phyloP scores from a whole-genome alignment of 2,797 vertebrate genomes.

The Phyllotis vaccarum region DNA sequence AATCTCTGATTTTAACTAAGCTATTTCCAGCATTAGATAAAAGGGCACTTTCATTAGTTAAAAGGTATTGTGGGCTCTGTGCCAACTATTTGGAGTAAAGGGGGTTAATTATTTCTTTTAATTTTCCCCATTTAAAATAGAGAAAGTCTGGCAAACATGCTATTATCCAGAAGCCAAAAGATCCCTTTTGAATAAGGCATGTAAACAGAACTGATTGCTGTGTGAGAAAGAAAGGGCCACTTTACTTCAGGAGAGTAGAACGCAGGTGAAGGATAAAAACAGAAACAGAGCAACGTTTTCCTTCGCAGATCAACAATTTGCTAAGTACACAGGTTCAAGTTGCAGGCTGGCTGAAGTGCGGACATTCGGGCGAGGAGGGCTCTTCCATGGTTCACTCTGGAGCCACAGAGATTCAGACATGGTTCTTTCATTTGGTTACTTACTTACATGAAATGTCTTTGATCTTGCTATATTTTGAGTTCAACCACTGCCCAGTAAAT shows the following conservation, averaged over 20 bases:
- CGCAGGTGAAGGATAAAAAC: conserved; percentile 23
- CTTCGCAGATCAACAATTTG: neutral
- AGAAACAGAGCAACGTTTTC: conserved; percentile 23
- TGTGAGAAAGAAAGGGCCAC: neutral
- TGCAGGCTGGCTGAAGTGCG: neutral
- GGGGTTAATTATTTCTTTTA: conserved; percentile 52
- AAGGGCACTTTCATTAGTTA: conserved; percentile 33
- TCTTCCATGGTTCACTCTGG: neutral
- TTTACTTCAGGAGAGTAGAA: neutral
- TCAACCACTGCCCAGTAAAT: neutral
- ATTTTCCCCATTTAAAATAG: conserved; percentile 54
- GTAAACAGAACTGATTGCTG: conserved; percentile 1
- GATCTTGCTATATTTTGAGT: neutral
- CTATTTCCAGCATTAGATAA: conserved; percentile 51
- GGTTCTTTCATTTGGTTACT: neutral
- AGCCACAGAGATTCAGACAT: neutral
- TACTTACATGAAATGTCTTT: neutral
- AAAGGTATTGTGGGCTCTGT: conserved; percentile 11
- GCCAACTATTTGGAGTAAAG: neutral
- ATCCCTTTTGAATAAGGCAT: neutral
- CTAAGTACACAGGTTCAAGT: neutral
- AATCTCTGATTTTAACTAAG: conserved; percentile 35
- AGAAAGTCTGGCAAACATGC: neutral
- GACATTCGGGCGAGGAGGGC: neutral
- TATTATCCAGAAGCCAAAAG: neutral